Percentiles rank a stretch among this genome's conserved stretches.
Evolutionary conservation across 2,888 invertebrate genomes (phyloP).

Genomic region (Eupithecia tripunctaria): DNA sequence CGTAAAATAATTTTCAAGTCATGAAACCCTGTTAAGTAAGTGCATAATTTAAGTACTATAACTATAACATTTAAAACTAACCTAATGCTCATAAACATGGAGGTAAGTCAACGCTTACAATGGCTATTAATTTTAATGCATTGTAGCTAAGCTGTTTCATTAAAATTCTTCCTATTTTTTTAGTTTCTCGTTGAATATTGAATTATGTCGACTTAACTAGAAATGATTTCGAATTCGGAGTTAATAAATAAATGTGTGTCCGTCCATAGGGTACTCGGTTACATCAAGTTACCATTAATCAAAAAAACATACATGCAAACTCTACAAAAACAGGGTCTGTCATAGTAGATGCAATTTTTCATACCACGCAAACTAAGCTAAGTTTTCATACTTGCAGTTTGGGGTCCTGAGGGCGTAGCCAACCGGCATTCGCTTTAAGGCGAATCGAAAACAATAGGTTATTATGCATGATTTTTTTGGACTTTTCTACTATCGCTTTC

Average conservation of each 20-base stretch:
- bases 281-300: neutral
- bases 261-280: neutral
- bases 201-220: neutral
- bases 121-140: slow-evolving; percentile 38
- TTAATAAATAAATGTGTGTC: neutral
- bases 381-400: neutral
- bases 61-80: slow-evolving; percentile 34
- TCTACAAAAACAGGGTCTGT: neutral
- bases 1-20: slow-evolving; percentile 21
- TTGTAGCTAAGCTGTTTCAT: slow-evolving; percentile 38
- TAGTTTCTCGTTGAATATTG: slow-evolving; percentile 6
- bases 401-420: too few relatives aligned
- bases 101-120: slow-evolving; percentile 41
- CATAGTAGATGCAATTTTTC: neutral
- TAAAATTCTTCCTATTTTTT: slow-evolving; percentile 36
- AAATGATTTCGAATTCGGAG: neutral
- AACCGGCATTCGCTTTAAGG: too few relatives aligned
- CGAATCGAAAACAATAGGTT: too few relatives aligned
- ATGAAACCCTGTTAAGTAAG: slow-evolving; percentile 22
- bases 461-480: too few relatives aligned
- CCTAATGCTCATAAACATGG: slow-evolving; percentile 43
- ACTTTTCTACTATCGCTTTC: too few relatives aligned
- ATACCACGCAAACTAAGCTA: neutral
- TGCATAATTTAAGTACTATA: slow-evolving; percentile 26
- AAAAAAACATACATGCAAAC: neutral